phyloP scores from a whole-genome alignment of 2,888 invertebrate species.

The Aphodius granarius region DNA sequence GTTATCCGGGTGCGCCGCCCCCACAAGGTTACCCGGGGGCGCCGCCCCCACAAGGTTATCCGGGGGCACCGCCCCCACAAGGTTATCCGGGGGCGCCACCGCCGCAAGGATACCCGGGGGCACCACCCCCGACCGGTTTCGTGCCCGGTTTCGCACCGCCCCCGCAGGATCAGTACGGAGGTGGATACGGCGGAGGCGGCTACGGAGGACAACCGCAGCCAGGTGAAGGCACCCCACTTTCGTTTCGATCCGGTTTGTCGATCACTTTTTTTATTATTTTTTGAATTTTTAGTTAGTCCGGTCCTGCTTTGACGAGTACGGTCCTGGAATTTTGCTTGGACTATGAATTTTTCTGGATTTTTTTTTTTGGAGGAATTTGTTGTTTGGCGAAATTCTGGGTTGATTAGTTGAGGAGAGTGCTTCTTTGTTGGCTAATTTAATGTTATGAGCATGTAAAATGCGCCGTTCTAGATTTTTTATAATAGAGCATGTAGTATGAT shows the following conservation, averaged over 20 bases:
- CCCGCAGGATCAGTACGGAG: conserved; percentile 41
- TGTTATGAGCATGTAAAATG: background rate
- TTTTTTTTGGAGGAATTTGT: too few relatives aligned
- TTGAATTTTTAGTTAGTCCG: conserved; percentile 3
- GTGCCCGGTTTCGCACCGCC: conserved; percentile 41
- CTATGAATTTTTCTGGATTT: background rate
- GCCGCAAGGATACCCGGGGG: conserved; percentile 42
- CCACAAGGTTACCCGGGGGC: conserved; percentile 45
- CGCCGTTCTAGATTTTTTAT: background rate
- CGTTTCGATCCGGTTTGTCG: conserved; percentile 47
- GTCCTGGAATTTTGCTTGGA: background rate
- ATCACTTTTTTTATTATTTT: conserved; percentile 31
- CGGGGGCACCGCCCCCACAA: conserved; percentile 39
- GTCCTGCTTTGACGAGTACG: background rate
- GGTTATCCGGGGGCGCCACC: conserved; percentile 53
- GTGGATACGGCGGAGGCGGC: conserved; percentile 41
- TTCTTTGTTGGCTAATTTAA: background rate
- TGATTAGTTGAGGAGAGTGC: background rate
- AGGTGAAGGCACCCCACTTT: conserved; percentile 50
- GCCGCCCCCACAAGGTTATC: conserved; percentile 26
- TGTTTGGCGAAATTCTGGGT: too few relatives aligned
- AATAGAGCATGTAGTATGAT: background rate
- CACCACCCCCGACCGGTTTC: conserved; percentile 10
- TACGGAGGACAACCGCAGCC: conserved; percentile 36
- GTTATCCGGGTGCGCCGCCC: conserved; percentile 42